These are phyloP conservation scores for Loripinus fragilis DNA, from an alignment of 2,888 invertebrate species.

Conservation along the genomic window DNA sequence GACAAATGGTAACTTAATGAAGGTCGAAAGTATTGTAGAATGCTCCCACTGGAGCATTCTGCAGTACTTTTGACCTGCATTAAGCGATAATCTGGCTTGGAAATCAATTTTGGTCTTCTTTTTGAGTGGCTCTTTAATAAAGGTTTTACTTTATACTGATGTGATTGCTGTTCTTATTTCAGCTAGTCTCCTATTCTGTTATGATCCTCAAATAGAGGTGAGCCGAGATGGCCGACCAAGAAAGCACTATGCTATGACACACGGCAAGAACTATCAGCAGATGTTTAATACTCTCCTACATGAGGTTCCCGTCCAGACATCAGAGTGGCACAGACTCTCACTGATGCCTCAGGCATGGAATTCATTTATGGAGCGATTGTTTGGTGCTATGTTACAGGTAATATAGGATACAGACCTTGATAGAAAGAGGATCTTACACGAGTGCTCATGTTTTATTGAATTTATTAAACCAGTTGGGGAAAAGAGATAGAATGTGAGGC, in stretches of 20 bases:
- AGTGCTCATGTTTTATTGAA: too few species aligned
- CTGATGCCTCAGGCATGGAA: slow-evolving; percentile 77
- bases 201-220: slow-evolving; percentile 73
- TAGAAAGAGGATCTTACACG: too few species aligned
- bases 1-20: too few species aligned
- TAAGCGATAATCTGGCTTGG: too few species aligned
- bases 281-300: slow-evolving; percentile 74
- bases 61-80: too few species aligned
- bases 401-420: background rate
- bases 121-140: too few species aligned
- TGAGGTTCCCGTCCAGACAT: slow-evolving; percentile 77
- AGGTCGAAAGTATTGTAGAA: too few species aligned
- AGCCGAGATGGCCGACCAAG: slow-evolving; percentile 76
- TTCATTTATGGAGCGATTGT: slow-evolving; percentile 75
- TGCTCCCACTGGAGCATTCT: too few species aligned
- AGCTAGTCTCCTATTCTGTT: slow-evolving; percentile 76
- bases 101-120: too few species aligned
- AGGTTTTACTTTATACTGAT: too few species aligned
- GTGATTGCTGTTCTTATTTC: slow-evolving; percentile 18
- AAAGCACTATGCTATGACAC: slow-evolving; percentile 71
- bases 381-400: slow-evolving; percentile 73
- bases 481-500: too few species aligned
- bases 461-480: too few species aligned
- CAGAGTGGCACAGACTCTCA: slow-evolving; percentile 76
- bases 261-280: slow-evolving; percentile 75